Percentiles rank a stretch among this genome's conserved stretches.
Evolutionary conservation across 2,113 vertebrate genomes (phyloP).

Genomic region (Mixornis gularis): DNA sequence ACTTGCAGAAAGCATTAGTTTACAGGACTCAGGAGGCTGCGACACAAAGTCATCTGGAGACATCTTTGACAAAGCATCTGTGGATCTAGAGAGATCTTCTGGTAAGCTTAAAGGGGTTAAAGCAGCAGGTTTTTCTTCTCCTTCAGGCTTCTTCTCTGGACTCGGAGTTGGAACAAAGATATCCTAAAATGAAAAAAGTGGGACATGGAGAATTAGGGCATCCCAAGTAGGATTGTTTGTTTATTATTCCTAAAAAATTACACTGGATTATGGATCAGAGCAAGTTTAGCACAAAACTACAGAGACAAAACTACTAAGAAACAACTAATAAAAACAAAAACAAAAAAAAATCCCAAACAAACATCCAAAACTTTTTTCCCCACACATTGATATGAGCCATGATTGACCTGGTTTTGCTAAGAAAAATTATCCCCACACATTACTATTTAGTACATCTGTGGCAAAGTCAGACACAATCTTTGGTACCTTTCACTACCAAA

Average conservation of each 20-base stretch:
- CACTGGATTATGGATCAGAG: not conserved
- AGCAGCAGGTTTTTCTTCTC: slow-evolving; percentile 32
- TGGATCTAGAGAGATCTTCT: slow-evolving; percentile 36
- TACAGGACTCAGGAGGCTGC: slow-evolving; percentile 63
- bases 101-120: slow-evolving; percentile 15
- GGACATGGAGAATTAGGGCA: not conserved
- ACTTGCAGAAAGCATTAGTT: slow-evolving; percentile 77
- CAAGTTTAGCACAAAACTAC: not conserved
- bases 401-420: not conserved
- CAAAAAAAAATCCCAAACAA: not conserved
- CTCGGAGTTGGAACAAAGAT: slow-evolving; percentile 88
- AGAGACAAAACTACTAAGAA: not conserved
- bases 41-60: slow-evolving; percentile 14
- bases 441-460: not conserved
- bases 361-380: not conserved
- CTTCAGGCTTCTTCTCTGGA: slow-evolving; percentile 60
- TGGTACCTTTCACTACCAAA: not conserved
- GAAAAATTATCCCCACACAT: not conserved
- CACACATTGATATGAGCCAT: not conserved
- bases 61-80: slow-evolving; percentile 35
- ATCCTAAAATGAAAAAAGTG: slow-evolving; percentile 73
- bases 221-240: not conserved
- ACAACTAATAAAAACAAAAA: not conserved
- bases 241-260: not conserved
- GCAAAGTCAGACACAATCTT: not conserved